Base-by-base conservation (phyloP, 2,888 invertebrate genomes). In the Polymixis flavicincta region DNA sequence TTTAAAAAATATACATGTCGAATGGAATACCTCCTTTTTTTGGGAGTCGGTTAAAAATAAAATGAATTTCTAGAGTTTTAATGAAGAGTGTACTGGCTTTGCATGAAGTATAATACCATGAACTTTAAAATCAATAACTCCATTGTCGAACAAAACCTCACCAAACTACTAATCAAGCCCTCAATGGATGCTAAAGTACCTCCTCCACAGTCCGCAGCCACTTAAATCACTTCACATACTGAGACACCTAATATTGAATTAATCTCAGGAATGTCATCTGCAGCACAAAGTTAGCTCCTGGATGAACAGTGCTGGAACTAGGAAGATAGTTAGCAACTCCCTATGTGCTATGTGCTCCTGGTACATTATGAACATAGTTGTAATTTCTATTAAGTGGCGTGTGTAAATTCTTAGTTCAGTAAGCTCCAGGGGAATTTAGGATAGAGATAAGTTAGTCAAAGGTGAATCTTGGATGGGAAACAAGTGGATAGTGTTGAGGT, bases 201-300 rank as follows among this genome's bases (percentile, higher is more conserved):
- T 19, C 48, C 50, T 45, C 22, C 50, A 45, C 32, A 32, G 14
- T 42, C 19, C 11, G 22, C n/a, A 50, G 60, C 37, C 64, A 59
- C 67, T 74, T 59, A 54, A 59, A 59, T 55, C 75, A 65, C 75
- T 65, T 50, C 14, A 32, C 74, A 57, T 66, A 64, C 52, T 54
- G 37, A 61, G 48, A 68, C 64, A 54, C 69, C 75, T 79, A 42
- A 68, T 67, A 80, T 75, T 82, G 69, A 82, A 75, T 83, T 80
- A 82, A 52, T 50, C 66, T 52, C 22, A 1, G 66, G 59, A 69
- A 72, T 82, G 67, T 68, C 74, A 71, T 66, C 50, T 57, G 37
- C 32, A 79, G 61, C 28, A 52, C 61, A 28, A 80, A 82, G 76
- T 82, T 72, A 50, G 61, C 63, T 71, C 71, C n/a, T 60, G 2